Conservation (phyloP, 2,113 vertebrate species). For the Podiceps cristatus region DNA sequence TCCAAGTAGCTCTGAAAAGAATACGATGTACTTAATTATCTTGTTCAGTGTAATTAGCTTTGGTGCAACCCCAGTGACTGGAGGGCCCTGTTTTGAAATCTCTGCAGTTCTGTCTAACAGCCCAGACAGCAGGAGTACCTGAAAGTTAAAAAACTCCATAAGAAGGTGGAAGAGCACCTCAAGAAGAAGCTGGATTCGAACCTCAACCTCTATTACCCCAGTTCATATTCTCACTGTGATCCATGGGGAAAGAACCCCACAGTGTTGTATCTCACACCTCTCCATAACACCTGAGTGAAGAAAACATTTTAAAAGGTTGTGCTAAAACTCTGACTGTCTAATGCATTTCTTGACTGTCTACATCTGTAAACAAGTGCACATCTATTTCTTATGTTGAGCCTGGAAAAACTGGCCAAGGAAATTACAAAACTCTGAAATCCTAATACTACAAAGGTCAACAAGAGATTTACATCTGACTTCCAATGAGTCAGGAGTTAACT, state of each 20-base stretch:
- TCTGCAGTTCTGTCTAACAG: not conserved
- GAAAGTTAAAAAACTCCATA: not conserved
- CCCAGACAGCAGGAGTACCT: not conserved
- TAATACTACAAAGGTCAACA: not conserved
- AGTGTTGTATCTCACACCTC: not conserved
- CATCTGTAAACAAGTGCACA: not conserved
- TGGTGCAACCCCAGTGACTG: not conserved
- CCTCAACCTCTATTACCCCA: not conserved
- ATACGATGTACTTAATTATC: not conserved
- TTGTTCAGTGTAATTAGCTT: not conserved
- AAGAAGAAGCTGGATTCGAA: not conserved
- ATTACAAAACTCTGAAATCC: not conserved
- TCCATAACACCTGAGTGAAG: not conserved
- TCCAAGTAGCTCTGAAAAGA: not conserved
- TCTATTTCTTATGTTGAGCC: not conserved
- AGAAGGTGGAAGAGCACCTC: not conserved
- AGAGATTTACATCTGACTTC: not conserved
- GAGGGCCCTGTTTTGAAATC: not conserved
- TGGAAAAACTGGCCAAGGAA: not conserved
- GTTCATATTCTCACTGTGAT: not conserved
- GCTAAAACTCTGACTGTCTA: not conserved
- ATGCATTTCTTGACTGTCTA: not conserved
- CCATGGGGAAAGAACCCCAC: not conserved
- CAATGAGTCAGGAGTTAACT: not conserved
- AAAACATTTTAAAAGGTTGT: not conserved